Conservation (phyloP, 1,140 invertebrate genomes). For the Eufriesea mexicana region DNA sequence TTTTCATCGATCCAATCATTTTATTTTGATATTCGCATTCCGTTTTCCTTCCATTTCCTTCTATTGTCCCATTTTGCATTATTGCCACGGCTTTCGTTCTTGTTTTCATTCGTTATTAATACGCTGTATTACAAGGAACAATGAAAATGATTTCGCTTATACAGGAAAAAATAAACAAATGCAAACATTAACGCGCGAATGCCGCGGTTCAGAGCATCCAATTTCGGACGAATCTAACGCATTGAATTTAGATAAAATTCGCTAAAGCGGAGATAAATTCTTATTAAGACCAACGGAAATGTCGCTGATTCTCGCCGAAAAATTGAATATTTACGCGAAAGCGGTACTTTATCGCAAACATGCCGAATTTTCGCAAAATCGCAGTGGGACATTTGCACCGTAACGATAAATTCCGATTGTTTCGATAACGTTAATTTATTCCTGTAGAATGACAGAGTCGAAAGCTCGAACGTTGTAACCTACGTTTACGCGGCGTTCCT, state of each 20-base stretch:
- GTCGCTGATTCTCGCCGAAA: not conserved
- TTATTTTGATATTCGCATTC: not conserved
- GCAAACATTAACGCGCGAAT: not conserved
- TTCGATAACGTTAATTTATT: not conserved
- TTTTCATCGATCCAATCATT: not conserved
- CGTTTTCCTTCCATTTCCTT: not conserved
- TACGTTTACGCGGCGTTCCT: not conserved
- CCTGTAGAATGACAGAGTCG: too few relatives aligned
- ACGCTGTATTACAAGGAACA: not conserved
- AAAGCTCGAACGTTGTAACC: not conserved
- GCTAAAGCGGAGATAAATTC: not conserved
- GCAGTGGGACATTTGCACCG: not conserved
- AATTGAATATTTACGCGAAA: not conserved
- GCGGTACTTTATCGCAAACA: not conserved
- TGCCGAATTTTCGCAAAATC: not conserved
- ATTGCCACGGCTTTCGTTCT: not conserved
- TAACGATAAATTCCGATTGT: not conserved
- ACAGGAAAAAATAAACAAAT: not conserved
- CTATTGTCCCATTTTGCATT: not conserved
- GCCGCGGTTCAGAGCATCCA: not conserved
- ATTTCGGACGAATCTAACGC: not conserved
- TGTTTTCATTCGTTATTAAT: not conserved
- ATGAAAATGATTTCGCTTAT: not conserved
- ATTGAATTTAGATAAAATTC: not conserved
- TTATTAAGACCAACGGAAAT: conserved; percentile 12